Evolutionary conservation across 2,113 vertebrate genomes (phyloP), one percentile per base, ranked within the genome.

Genomic region (Caranx ignobilis): DNA sequence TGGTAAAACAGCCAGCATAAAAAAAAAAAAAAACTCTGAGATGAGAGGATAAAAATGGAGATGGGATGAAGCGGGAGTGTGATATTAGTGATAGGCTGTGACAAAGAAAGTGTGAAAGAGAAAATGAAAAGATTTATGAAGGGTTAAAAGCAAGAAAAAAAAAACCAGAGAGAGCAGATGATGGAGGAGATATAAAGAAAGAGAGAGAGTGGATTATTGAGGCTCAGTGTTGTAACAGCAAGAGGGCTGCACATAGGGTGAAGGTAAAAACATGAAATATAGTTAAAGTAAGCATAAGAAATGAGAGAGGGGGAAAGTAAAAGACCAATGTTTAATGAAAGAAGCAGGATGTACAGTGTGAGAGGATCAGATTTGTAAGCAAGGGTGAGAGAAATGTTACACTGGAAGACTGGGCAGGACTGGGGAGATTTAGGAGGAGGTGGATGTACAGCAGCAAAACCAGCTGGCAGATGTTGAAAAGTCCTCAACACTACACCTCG

Each of bases 1-100:
- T 79, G 76, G 54, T 47, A 83, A 81, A 89, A 75, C 85, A 79
- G 83, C 55, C 56, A 75, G 57, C 34, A 69, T 64, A 52, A 52
- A 47, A 31, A 48, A 62, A 70, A 52, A 52, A 47, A 31, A 48
- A 62, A 70, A 16, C 43, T 71, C 54, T 71, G 45, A 72, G 16
- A 78, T 39, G 67, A 45, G 55, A 77, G 70, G 79, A 84, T 75
- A 81, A 90, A 91, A 81, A 88, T 87, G 90, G 84, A 87, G 83
- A 74, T 41, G 21, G 62, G 66, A 43, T 52, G 72, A 75, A 75
- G 75, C 13, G 2, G 31, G 63, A 83, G 37, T 61, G 56, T 19
- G 63, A 72, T 79, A 74, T 66, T 54, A 47, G 50, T 79, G 72
- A 68, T 86, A 59, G 43, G 19, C 67, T 19, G 21, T 45, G 64